These are phyloP conservation scores for Tenrec ecaudatus DNA, from an alignment of 2,113 vertebrate genomes.

Conservation along the genomic window DNA sequence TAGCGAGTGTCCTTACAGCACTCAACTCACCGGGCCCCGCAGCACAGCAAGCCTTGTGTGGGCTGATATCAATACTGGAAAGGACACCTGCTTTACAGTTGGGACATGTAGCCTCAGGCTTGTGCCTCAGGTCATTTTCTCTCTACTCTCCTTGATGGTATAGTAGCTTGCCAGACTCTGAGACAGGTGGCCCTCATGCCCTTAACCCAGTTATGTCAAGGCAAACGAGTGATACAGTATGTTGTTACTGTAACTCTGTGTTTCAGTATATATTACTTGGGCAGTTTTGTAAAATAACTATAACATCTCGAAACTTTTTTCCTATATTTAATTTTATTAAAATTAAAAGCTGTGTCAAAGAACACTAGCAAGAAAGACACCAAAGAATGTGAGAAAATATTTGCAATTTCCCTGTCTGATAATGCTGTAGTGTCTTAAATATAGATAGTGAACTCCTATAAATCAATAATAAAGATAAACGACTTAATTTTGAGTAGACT, in stretches of 20 bases:
- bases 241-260: background rate
- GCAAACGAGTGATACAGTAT: background rate
- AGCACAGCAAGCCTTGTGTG: background rate
- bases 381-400: constrained; percentile 37
- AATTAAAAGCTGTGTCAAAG: background rate
- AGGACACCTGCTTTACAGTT: background rate
- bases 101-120: background rate
- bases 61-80: background rate
- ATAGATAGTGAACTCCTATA: background rate
- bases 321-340: background rate
- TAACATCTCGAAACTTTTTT: constrained; percentile 32
- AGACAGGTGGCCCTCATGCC: background rate
- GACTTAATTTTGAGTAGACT: background rate
- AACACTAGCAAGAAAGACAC: constrained; percentile 5
- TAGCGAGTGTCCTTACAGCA: background rate
- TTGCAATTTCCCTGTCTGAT: background rate
- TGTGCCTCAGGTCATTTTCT: background rate
- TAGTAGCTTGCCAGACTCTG: background rate
- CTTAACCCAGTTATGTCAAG: constrained; percentile 1
- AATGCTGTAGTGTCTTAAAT: constrained; percentile 5
- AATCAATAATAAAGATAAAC: constrained; percentile 7
- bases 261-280: constrained; percentile 9
- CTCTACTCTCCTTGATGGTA: background rate
- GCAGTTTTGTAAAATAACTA: constrained; percentile 40
- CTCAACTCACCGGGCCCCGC: background rate